Conservation (phyloP, 1,140 invertebrate genomes). For the Drosophila yakuba region DNA sequence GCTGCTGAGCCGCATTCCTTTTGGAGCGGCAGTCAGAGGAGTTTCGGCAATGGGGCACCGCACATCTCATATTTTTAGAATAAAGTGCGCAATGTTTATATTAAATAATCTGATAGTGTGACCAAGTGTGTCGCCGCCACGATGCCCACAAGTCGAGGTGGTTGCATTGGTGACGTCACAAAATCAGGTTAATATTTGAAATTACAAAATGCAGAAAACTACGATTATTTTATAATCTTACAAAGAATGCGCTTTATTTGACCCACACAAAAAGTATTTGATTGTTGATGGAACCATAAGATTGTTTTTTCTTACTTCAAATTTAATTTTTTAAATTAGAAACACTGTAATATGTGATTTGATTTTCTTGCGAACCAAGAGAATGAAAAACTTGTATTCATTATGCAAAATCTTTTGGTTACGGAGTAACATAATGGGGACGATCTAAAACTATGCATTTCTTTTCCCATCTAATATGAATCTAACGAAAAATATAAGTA, state of each 20-base stretch:
- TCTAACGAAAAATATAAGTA: not conserved
- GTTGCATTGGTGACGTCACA: not conserved
- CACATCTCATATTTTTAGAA: constrained; percentile 47
- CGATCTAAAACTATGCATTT: not conserved
- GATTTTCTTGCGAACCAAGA: constrained; percentile 2
- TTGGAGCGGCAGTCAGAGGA: constrained; percentile 24
- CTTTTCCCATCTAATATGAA: not conserved
- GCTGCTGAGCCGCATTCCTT: constrained; percentile 4
- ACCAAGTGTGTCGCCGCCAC: not conserved
- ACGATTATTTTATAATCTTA: too few species aligned
- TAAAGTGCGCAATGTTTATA: constrained; percentile 5
- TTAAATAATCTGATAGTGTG: constrained; percentile 1
- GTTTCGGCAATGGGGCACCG: constrained; percentile 48
- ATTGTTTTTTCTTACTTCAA: too few species aligned
- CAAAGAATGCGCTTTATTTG: too few species aligned
- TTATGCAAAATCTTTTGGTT: not conserved
- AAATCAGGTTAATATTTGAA: too few species aligned
- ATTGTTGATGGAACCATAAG: too few species aligned
- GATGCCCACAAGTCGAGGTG: not conserved
- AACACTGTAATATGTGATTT: constrained; percentile 1
- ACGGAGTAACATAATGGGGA: too few species aligned
- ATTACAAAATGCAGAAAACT: not conserved
- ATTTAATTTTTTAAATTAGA: not conserved
- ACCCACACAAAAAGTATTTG: too few species aligned
- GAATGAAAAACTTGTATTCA: not conserved